phyloP scores from a whole-genome alignment of 2,888 invertebrate species.

The Stegana nigrithorax region DNA sequence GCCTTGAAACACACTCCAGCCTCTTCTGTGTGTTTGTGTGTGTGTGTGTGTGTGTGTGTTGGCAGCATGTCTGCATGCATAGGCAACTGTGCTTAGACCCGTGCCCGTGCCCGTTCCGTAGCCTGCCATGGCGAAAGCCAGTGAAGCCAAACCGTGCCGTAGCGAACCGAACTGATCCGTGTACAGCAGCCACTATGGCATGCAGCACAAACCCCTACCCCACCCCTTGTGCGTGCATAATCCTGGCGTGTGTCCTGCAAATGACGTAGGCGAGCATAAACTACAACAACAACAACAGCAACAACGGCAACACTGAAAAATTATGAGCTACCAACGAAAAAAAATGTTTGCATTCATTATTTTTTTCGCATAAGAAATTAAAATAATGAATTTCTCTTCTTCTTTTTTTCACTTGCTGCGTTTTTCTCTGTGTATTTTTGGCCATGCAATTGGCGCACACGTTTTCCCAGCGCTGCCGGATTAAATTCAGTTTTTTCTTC shows the following conservation, averaged over 20 bases:
- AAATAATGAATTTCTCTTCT: conserved; percentile 45
- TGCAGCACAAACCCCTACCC: not conserved
- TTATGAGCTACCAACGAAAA: conserved; percentile 42
- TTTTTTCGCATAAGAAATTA: conserved; percentile 51
- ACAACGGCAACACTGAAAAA: conserved; percentile 22
- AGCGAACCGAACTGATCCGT: not conserved
- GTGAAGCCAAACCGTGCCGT: not conserved
- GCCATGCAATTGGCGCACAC: not conserved
- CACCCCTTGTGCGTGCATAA: not conserved
- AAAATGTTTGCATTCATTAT: conserved; percentile 61
- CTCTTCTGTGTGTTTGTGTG: not conserved
- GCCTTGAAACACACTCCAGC: too few relatives aligned
- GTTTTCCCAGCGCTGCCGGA: conserved; percentile 32
- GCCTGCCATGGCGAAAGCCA: too few relatives aligned
- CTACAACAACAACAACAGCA: not conserved
- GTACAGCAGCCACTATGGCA: not conserved
- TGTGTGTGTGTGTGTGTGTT: not conserved
- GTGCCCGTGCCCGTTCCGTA: too few relatives aligned
- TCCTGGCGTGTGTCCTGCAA: too few relatives aligned
- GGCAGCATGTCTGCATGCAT: not conserved
- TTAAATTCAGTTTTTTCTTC: conserved; percentile 55
- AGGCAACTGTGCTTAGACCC: not conserved
- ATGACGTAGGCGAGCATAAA: too few relatives aligned
- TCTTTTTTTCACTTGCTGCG: not conserved
- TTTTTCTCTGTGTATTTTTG: not conserved